Evolutionary conservation across 2,797 vertebrate species (phyloP), one percentile per base, ranked within the genome.

Genomic region (Sternarchorhynchus goeldii): DNA sequence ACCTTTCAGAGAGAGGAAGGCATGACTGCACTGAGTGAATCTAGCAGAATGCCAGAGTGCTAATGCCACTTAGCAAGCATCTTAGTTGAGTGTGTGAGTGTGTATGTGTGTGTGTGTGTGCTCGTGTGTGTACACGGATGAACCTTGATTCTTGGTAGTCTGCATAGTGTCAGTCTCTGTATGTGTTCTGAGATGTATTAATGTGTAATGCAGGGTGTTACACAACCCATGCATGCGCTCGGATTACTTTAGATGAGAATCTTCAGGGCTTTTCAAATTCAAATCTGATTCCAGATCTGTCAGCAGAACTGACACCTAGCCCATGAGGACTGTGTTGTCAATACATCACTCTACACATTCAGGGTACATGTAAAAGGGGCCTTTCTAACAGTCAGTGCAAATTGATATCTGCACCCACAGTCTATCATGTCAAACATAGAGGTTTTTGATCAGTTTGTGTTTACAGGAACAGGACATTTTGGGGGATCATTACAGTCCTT

Each of bases 1-100:
- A 94, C 93, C 93, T 94, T 95, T 94, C 92, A 92, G 92, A 94
- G 95, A 91, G 86, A 86, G 85, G 92, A 90, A 92, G 91, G 90
- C 87, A 86, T 93, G 94, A 90, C 89, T 89, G 83, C 88, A 93
- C 87, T 92, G 93, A 91, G 90, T 90, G 90, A 91, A 87, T 91
- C 90, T 85, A 86, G 87, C 78, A 92, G 87, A 91, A 92, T 89
- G 85, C 85, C 87, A 88, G 87, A 85, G 87, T 89, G 87, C 87
- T 89, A 71, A 82, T 85, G 78, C 66, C 75, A 78, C 77, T 20
- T 72, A 82, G 39, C 68, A 64, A 59, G 69, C 59, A 73, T 81
- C 73, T 76, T 82, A 68, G 81, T 87, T 84, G 70, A 76, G 79
- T 86, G 85, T 73, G 65, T 89, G 85, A 71, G 65, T 89, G 80